Conservation (phyloP, 1,140 invertebrate genomes). For the Magallana gigas region DNA sequence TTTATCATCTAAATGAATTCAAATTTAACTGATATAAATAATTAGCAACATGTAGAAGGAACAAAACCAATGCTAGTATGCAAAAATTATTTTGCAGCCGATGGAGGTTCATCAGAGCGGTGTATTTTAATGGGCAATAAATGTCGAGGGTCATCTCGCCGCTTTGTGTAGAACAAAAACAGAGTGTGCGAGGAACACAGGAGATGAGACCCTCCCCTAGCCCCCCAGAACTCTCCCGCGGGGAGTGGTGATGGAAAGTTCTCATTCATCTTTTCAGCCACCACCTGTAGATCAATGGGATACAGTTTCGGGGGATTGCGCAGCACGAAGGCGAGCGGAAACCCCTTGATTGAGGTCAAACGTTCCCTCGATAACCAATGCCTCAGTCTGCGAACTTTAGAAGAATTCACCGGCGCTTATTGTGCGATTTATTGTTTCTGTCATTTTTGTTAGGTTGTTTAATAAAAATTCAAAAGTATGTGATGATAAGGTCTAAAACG, state of each 20-base stretch:
- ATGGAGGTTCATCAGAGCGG: no score
- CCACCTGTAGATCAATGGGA: constrained; percentile 20
- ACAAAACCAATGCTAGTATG: no score
- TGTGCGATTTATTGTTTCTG: no score
- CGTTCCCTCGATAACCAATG: not conserved
- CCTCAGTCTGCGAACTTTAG: no score
- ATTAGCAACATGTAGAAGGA: no score
- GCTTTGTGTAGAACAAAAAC: not conserved
- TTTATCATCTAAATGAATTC: no score
- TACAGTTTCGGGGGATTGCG: not conserved
- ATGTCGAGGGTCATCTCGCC: not conserved
- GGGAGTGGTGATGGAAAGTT: not conserved
- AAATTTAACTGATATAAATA: no score
- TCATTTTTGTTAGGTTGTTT: no score
- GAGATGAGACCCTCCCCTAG: not conserved
- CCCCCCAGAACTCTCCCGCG: not conserved
- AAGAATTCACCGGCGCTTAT: no score
- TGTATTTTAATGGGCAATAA: not conserved
- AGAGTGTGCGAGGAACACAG: not conserved
- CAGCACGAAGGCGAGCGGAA: not conserved
- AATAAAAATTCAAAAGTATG: no score
- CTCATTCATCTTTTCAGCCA: constrained; percentile 4
- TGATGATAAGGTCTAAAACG: no score
- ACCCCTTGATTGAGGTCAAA: constrained; percentile 1
- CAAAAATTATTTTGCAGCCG: no score